Evolutionary conservation across 2,113 vertebrate genomes (phyloP), one percentile per base, ranked within the genome.

Genomic region (Grammomys dolichurus): DNA sequence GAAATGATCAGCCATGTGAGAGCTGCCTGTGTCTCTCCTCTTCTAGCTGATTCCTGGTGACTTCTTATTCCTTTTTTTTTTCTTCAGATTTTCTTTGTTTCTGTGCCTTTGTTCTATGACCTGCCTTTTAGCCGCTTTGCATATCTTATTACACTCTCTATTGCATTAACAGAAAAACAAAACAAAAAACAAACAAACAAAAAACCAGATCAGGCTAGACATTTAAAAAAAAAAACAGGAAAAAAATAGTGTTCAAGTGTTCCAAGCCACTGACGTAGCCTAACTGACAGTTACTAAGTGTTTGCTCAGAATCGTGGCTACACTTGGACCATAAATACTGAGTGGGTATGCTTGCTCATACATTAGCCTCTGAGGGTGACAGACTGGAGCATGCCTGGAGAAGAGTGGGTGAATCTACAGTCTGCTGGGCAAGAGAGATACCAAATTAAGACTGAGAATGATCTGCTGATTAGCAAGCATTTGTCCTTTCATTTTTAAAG

Each of bases 191-290:
- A 65, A 69, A 69, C 4, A 67, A 67, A 67, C 26, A 31, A 31
- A n/a, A 17, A 86, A 65, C n/a, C 17, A 20, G 51, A 89, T 46
- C n/a, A 2, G 28, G 28, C 20, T 46, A 81, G 73, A 70, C 85
- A 19, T 65, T 90, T 87, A 75, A 65, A 22, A 89, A 14, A 69
- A 54, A 89, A 14, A 69, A 54, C 19, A 85, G 82, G 46, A 88
- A 90, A 96, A 96, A 80, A 80, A 70, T n/a, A 48, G n/a, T 69
- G 26, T 28, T 86, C 24, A 88, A 56, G 89, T 46, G 89, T 93
- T 48, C 51, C 43, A 78, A 94, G 26, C 5, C 33, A 85, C 7
- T 94, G 36, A 73, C 7, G 1, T 28, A 43, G 56, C 20, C 72
- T 87, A 81, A 76, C 19, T 26, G 36, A 94, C 73, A 92, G 51